Evolutionary conservation across 2,113 vertebrate species (phyloP).

Genomic region (Suricata suricatta): DNA sequence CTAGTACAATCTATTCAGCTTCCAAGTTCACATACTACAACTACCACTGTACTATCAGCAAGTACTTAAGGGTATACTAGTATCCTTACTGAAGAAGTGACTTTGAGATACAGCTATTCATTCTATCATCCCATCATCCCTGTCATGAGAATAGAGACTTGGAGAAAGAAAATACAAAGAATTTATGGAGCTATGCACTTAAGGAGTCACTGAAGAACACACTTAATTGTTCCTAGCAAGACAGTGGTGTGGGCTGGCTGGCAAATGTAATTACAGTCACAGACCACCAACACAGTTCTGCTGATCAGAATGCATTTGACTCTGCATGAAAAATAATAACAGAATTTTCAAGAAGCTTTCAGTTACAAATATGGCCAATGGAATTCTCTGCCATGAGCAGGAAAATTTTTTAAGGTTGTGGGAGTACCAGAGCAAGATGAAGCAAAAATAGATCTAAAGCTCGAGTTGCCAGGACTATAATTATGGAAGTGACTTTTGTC

Average conservation of each 20-base stretch:
- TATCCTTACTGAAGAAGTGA: neutral
- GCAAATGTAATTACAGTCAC: neutral
- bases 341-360: neutral
- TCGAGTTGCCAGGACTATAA: conserved; percentile 73
- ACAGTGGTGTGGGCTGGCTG: neutral
- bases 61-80: neutral
- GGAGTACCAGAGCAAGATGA: conserved; percentile 56
- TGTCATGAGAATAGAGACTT: neutral
- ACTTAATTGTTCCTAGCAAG: neutral
- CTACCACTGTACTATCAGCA: neutral
- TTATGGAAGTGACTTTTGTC: conserved; percentile 79
- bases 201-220: neutral
- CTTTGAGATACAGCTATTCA: neutral
- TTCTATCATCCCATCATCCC: neutral
- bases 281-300: neutral
- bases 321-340: neutral
- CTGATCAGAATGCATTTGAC: neutral
- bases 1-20: neutral
- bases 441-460: conserved; percentile 75
- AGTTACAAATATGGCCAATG: neutral
- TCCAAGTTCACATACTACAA: neutral
- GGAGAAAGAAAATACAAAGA: neutral
- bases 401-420: conserved; percentile 51
- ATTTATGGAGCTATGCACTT: neutral
- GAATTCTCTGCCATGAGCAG: conserved; percentile 29